phyloP scores from a whole-genome alignment of 30 jellyfish, hydroid and myxozoan species.

The Aurelia sp. region DNA sequence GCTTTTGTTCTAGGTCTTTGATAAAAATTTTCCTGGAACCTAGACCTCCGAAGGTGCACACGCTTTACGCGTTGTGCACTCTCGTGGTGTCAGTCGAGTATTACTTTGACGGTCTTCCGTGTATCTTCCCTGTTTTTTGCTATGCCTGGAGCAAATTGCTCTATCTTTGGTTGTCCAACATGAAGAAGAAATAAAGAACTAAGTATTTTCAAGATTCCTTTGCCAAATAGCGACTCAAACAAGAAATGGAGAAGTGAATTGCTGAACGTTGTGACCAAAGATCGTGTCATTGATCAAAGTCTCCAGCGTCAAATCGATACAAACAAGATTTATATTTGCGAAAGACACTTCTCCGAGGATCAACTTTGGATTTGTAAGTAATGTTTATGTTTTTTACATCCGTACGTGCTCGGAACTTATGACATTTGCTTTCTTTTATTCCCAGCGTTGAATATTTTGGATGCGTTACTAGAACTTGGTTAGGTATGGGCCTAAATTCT shows the following conservation, averaged over 20 bases:
- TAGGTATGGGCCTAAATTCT: background rate
- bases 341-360: slow-evolving; percentile 40
- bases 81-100: background rate
- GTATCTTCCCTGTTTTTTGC: slow-evolving; percentile 2
- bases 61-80: slow-evolving; percentile 3
- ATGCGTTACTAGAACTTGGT: background rate
- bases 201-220: slow-evolving; percentile 41
- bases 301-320: slow-evolving; percentile 15
- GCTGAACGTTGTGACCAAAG: slow-evolving; percentile 29
- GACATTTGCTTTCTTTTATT: background rate
- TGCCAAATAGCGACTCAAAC: slow-evolving; percentile 39
- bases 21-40: slow-evolving; percentile 45
- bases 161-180: slow-evolving; percentile 50
- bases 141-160: slow-evolving; percentile 53
- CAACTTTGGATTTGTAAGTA: slow-evolving; percentile 37
- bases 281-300: slow-evolving; percentile 12
- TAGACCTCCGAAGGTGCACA: slow-evolving; percentile 57
- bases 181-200: slow-evolving; percentile 42
- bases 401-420: background rate
- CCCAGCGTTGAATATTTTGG: background rate
- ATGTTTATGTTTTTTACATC: background rate
- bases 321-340: slow-evolving; percentile 41
- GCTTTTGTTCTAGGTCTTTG: slow-evolving; percentile 58
- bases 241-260: slow-evolving; percentile 60
- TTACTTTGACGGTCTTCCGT: background rate